phyloP scores from a whole-genome alignment of 2,797 vertebrate species.

The Channa striata region DNA sequence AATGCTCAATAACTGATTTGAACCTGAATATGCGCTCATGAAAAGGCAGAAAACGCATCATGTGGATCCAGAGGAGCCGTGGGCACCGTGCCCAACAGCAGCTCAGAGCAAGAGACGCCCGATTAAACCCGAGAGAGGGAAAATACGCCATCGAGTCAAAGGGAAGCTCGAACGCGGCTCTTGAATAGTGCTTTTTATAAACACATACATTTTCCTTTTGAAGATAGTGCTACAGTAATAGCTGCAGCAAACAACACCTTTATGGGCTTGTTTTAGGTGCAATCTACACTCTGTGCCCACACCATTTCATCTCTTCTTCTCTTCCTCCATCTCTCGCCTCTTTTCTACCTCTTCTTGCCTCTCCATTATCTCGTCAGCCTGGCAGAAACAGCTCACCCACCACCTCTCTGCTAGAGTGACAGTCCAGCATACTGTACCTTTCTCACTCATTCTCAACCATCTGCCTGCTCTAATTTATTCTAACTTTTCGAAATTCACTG shows the following conservation, averaged over 20 bases:
- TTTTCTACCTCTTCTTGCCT: slow-evolving; percentile 54
- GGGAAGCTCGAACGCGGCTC: slow-evolving; percentile 24
- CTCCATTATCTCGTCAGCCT: slow-evolving; percentile 64
- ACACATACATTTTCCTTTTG: slow-evolving; percentile 21
- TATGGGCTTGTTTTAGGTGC: slow-evolving; percentile 53
- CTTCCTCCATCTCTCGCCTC: slow-evolving; percentile 28
- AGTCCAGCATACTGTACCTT: slow-evolving; percentile 41
- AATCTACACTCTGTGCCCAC: slow-evolving; percentile 55
- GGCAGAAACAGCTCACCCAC: slow-evolving; percentile 47
- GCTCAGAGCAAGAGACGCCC: slow-evolving; percentile 25
- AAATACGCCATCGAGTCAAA: slow-evolving; percentile 51
- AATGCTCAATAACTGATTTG: slow-evolving; percentile 64
- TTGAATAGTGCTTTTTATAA: slow-evolving; percentile 36
- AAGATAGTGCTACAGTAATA: slow-evolving; percentile 32
- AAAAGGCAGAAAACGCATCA: slow-evolving; percentile 36
- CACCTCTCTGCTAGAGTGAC: slow-evolving; percentile 61
- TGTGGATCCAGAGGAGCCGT: slow-evolving; percentile 41
- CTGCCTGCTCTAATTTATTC: slow-evolving; percentile 40
- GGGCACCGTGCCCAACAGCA: slow-evolving; percentile 38
- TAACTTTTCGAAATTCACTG: not conserved
- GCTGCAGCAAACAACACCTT: slow-evolving; percentile 50
- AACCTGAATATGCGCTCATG: slow-evolving; percentile 41
- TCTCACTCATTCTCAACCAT: slow-evolving; percentile 44
- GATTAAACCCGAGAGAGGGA: slow-evolving; percentile 35
- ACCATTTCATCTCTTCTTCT: slow-evolving; percentile 45